phyloP scores from a whole-genome alignment of 1,140 invertebrate species.

The Euura saliciscinereae region DNA sequence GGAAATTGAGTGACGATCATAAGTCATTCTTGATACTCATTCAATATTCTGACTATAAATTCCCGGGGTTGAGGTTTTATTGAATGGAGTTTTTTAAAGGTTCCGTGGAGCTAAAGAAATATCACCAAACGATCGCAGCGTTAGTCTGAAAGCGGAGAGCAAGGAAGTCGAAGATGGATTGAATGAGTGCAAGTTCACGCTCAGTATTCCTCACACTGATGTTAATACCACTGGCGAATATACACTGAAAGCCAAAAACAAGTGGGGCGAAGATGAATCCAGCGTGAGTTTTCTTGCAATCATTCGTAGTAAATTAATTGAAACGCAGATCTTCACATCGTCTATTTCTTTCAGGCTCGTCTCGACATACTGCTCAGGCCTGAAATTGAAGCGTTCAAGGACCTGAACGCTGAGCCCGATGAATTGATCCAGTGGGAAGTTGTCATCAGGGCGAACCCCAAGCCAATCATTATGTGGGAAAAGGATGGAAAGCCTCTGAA shows the following conservation, averaged over 20 bases:
- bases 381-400: slow-evolving; percentile 75
- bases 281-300: slow-evolving; percentile 52
- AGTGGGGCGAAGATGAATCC: slow-evolving; percentile 74
- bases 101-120: slow-evolving; percentile 58
- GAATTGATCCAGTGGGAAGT: slow-evolving; percentile 75
- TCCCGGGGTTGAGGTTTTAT: slow-evolving; percentile 8
- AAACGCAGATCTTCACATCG: too few species aligned
- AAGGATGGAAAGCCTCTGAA: slow-evolving; percentile 69
- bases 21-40: not conserved
- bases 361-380: slow-evolving; percentile 78
- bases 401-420: slow-evolving; percentile 73
- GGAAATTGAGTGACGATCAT: not conserved
- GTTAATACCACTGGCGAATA: slow-evolving; percentile 82
- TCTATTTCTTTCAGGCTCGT: slow-evolving; percentile 58
- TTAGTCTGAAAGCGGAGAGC: slow-evolving; percentile 59
- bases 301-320: not conserved
- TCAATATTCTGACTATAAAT: too few species aligned
- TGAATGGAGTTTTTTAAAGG: slow-evolving; percentile 43
- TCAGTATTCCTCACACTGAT: slow-evolving; percentile 72
- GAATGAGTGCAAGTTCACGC: slow-evolving; percentile 74
- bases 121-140: slow-evolving; percentile 52
- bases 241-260: slow-evolving; percentile 77
- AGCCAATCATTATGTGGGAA: slow-evolving; percentile 78
- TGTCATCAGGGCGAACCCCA: slow-evolving; percentile 77
- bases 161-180: slow-evolving; percentile 75